phyloP scores from a whole-genome alignment of 2,113 vertebrate species.

The Arothron firmamentum region DNA sequence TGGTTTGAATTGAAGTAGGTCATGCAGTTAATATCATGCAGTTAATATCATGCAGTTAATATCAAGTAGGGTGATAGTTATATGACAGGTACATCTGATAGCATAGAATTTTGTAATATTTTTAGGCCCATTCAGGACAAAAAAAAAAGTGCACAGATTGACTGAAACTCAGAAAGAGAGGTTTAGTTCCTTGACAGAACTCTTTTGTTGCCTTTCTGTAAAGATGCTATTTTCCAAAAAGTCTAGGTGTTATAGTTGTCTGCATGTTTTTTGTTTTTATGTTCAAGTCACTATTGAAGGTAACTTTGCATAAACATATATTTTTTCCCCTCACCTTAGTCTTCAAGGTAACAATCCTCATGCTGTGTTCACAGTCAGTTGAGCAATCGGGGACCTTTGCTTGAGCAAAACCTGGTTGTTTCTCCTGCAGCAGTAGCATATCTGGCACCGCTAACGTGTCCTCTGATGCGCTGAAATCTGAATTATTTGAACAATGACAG shows the following conservation, averaged over 20 bases:
- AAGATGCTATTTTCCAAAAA: too few relatives aligned
- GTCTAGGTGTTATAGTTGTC: too few relatives aligned
- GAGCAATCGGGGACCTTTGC: neutral
- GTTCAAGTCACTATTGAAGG: too few relatives aligned
- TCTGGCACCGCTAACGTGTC: neutral
- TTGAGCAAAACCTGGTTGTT: neutral
- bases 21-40: neutral
- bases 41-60: neutral
- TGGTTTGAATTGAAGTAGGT: neutral
- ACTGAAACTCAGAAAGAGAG: too few relatives aligned
- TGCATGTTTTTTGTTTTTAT: too few relatives aligned
- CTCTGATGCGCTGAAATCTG: neutral
- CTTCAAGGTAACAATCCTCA: neutral
- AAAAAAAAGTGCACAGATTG: too few relatives aligned
- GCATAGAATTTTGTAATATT: neutral
- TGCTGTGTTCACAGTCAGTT: neutral
- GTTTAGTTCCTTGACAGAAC: too few relatives aligned
- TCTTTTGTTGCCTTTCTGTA: too few relatives aligned
- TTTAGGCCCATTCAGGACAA: neutral
- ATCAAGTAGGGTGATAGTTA: neutral
- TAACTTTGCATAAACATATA: too few relatives aligned
- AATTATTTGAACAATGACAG: slow-evolving; percentile 1
- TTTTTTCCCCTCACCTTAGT: too few relatives aligned
- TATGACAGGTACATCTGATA: neutral
- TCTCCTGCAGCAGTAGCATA: neutral